phyloP scores from a whole-genome alignment of 1,140 invertebrate species.

The Acyrthosiphon pisum region DNA sequence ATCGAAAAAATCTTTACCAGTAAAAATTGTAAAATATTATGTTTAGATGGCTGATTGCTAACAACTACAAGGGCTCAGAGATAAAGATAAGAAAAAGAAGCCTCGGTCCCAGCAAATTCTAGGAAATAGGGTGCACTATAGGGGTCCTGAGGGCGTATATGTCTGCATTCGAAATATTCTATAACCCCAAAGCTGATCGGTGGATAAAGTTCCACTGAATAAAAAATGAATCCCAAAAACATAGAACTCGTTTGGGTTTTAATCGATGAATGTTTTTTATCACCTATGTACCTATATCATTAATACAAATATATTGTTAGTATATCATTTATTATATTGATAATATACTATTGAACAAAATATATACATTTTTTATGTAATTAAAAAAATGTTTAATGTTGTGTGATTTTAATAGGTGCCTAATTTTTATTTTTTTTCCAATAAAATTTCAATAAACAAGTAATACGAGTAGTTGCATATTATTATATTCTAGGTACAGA shows the following conservation, averaged over 20 bases:
- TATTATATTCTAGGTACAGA: too few relatives aligned
- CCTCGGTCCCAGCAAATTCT: not conserved
- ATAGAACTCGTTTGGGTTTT: not conserved
- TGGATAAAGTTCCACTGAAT: slow-evolving; percentile 32
- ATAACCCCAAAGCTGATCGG: not conserved
- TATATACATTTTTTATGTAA: not conserved
- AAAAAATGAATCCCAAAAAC: not conserved
- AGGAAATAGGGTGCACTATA: slow-evolving; percentile 33
- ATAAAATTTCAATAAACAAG: not conserved
- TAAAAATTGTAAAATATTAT: slow-evolving; percentile 31
- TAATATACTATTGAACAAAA: not conserved
- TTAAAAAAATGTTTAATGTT: not conserved
- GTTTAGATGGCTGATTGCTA: not conserved
- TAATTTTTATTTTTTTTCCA: too few relatives aligned
- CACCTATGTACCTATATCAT: not conserved
- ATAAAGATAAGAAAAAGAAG: slow-evolving; percentile 45
- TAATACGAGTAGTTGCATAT: too few relatives aligned
- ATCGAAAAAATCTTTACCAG: not conserved
- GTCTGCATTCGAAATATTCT: slow-evolving; percentile 17
- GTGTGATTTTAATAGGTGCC: not conserved
- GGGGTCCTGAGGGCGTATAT: not conserved
- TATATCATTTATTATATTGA: not conserved
- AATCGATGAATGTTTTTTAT: not conserved
- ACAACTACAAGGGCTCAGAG: not conserved
- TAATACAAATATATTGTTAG: not conserved